Conservation (phyloP, 1,140 invertebrate genomes). For the Telenomus remus region DNA sequence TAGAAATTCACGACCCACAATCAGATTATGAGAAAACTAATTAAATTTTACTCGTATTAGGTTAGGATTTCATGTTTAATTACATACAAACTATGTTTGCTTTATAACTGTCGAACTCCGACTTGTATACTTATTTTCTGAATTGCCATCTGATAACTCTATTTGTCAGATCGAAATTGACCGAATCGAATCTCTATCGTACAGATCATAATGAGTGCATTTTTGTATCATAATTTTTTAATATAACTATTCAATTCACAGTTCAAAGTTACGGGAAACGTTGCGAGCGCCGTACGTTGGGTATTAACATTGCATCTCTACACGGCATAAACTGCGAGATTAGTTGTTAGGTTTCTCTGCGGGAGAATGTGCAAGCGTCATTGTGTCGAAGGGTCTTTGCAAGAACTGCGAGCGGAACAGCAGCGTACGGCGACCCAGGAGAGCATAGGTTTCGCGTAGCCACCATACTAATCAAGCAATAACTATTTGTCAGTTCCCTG, state of each 20-base stretch:
- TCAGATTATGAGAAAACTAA: slow-evolving; percentile 53
- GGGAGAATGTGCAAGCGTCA: slow-evolving; percentile 49
- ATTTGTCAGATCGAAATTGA: no score
- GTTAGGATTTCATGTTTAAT: slow-evolving; percentile 44
- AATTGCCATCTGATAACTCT: background rate
- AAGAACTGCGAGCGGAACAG: slow-evolving; percentile 51
- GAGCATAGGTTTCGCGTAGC: slow-evolving; percentile 64
- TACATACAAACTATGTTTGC: slow-evolving; percentile 40
- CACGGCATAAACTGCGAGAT: slow-evolving; percentile 16
- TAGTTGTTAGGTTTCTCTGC: slow-evolving; percentile 30
- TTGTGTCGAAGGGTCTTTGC: slow-evolving; percentile 36
- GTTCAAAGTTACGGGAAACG: no score
- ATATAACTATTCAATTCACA: no score
- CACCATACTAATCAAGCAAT: slow-evolving; percentile 76
- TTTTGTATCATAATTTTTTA: no score
- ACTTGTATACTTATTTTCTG: slow-evolving; percentile 16
- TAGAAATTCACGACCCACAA: slow-evolving; percentile 45
- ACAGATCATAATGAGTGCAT: no score
- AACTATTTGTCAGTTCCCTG: slow-evolving; percentile 76
- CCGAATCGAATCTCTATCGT: no score
- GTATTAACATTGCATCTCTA: slow-evolving; percentile 34
- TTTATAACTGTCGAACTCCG: slow-evolving; percentile 37
- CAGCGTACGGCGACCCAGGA: slow-evolving; percentile 43
- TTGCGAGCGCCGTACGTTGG: background rate
- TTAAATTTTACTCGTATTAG: slow-evolving; percentile 42